These are phyloP conservation scores for Xestia rhomboidea DNA, from an alignment of 2,888 invertebrate species.

Conservation along the genomic window DNA sequence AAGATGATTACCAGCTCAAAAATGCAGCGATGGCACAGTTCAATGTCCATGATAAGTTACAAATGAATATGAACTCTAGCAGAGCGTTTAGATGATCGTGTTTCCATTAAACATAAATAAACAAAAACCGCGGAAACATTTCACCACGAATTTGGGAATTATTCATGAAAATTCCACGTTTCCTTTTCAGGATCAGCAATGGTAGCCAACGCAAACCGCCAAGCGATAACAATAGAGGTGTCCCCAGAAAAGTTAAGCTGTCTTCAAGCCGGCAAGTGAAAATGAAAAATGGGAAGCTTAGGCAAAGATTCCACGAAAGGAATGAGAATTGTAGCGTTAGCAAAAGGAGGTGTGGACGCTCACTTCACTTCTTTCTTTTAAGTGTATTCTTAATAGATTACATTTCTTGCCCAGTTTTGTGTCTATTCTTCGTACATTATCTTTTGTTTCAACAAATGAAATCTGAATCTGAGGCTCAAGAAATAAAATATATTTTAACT, in stretches of 20 bases:
- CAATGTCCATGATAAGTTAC: not conserved
- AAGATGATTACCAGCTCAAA: not conserved
- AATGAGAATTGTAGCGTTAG: conserved; percentile 51
- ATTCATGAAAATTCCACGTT: conserved; percentile 20
- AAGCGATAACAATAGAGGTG: conserved; percentile 60
- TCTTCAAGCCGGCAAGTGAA: conserved; percentile 59
- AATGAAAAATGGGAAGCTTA: conserved; percentile 64
- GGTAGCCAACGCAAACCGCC: conserved; percentile 39
- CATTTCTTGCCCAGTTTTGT: conserved; percentile 13
- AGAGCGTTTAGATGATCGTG: not conserved
- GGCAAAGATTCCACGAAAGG: conserved; percentile 56
- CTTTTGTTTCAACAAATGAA: conserved; percentile 27
- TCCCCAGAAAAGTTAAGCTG: conserved; percentile 60
- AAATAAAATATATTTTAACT: not conserved
- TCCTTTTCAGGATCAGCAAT: conserved; percentile 40
- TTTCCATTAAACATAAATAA: not conserved
- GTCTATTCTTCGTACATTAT: conserved; percentile 12
- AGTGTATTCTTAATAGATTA: conserved; percentile 34
- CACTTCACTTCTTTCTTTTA: conserved; percentile 31
- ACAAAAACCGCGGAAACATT: not conserved
- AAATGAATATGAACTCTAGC: not conserved
- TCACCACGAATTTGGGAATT: not conserved
- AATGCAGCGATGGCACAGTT: not conserved
- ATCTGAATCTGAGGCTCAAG: not conserved
- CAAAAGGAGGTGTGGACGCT: conserved; percentile 39